Percentiles rank a stretch among this genome's conserved stretches.
These are phyloP conservation scores for Mystacornis crossleyi DNA, from an alignment of 2,113 vertebrate species.

Conservation along the genomic window DNA sequence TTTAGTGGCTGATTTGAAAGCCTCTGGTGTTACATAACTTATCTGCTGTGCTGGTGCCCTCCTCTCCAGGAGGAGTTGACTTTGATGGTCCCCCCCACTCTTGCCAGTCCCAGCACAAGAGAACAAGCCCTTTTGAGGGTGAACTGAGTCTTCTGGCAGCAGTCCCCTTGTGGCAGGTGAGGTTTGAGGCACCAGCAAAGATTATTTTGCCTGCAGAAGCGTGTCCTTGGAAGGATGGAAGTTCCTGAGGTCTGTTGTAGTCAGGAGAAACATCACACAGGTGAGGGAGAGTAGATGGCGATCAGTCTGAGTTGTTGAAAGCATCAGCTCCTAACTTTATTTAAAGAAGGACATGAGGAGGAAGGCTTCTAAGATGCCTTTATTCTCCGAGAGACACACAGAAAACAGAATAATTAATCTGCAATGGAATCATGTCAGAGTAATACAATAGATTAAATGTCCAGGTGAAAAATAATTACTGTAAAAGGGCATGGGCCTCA, in stretches of 20 bases:
- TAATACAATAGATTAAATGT: background rate
- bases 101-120: background rate
- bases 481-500: background rate
- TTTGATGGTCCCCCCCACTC: background rate
- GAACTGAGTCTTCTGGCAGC: background rate
- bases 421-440: background rate
- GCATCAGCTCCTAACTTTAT: background rate
- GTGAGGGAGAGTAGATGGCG: background rate
- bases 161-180: background rate
- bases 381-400: background rate
- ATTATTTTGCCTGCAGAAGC: background rate
- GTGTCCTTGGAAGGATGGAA: background rate
- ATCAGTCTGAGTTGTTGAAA: background rate
- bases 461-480: constrained; percentile 8
- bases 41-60: background rate
- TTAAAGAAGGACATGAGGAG: background rate
- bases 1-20: background rate
- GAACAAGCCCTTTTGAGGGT: background rate
- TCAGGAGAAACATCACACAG: background rate
- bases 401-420: background rate
- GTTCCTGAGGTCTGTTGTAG: background rate
- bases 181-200: background rate
- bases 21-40: background rate
- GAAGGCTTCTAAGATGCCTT: background rate
- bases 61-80: background rate